Evolutionary conservation across 2,888 invertebrate species (phyloP), one percentile per base, ranked within the genome.

Genomic region (Catocala fraxini): DNA sequence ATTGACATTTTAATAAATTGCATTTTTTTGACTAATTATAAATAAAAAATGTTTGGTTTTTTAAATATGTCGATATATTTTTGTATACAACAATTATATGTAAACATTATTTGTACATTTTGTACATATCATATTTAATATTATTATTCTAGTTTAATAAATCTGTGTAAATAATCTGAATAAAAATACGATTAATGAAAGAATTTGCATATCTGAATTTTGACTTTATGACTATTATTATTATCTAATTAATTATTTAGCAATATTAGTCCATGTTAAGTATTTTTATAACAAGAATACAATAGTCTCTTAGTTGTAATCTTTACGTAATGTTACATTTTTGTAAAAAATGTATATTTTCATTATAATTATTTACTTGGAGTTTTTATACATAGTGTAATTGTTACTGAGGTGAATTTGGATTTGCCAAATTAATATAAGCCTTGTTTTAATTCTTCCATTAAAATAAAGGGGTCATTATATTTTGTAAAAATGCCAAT

Each of bases 341-440:
- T 88, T 93, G 91, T 92, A 93, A 89, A 91, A 92, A 90, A 89
- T 92, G 92, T 93, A 93, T 92, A 93, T 92, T 91, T 91, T 90
- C 89, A 89, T 90, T 89, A 89, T 89, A 89, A 90, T 89, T 89
- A 87, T 90, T 87, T 90, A 89, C 81, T 86, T 87, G 82, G 86
- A 86, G 84, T 89, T 88, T 77, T 83, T 87, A 89, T 87, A 87
- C 81, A 85, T 88, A 77, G 73, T 89, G 88, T 89, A 89, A 86
- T 87, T 88, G 87, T 90, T 89, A 88, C 65, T 79, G 82, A 87
- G 90, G 90, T 90, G 85, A 92, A 93, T 92, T 89, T 90, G 87
- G 88, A 87, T 90, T 92, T 93, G 93, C 93, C 93, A 93, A 93
- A 93, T 90, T 92, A 92, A 90, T 89, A 82, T 91, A 91, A 87